Evolutionary conservation across 1,140 invertebrate genomes (phyloP).

Genomic region (Drosophila mauritiana): DNA sequence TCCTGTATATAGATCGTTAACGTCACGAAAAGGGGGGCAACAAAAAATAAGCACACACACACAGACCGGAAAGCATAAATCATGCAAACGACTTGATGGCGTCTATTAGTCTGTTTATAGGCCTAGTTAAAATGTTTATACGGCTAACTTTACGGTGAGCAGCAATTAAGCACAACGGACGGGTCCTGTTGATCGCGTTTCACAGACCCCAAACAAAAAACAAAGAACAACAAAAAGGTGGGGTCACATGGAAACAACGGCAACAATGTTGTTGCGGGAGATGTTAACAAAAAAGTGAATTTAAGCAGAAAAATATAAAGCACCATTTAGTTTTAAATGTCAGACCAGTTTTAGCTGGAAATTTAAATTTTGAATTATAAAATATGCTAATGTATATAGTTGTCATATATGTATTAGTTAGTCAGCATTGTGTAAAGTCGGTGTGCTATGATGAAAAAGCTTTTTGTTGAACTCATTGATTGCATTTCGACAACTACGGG

Average conservation of each 20-base stretch:
- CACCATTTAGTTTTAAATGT: neutral
- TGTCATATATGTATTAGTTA: too few species aligned
- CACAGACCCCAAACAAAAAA: conserved; percentile 4
- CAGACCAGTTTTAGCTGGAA: too few species aligned
- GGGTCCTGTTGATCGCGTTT: conserved; percentile 36
- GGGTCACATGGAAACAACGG: conserved; percentile 14
- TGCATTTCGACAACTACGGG: neutral
- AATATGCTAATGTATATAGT: too few species aligned
- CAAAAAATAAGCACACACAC: neutral
- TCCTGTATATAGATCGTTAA: conserved; percentile 53
- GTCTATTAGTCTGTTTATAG: conserved; percentile 74
- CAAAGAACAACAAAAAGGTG: conserved; percentile 23
- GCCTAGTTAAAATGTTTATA: conserved; percentile 76
- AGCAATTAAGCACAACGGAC: conserved; percentile 66
- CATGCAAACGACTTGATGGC: conserved; percentile 73
- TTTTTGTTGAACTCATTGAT: too few species aligned
- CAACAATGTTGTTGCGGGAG: neutral
- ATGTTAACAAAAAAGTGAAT: too few species aligned
- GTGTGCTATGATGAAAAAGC: neutral
- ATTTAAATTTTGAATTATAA: too few species aligned
- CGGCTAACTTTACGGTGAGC: conserved; percentile 66
- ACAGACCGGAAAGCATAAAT: conserved; percentile 52
- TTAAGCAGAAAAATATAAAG: neutral
- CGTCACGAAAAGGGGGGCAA: conserved; percentile 45
- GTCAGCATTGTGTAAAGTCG: too few species aligned